Evolutionary conservation across 2,113 vertebrate species (phyloP).

Genomic region (Hypocryptadius cinnamomeus): DNA sequence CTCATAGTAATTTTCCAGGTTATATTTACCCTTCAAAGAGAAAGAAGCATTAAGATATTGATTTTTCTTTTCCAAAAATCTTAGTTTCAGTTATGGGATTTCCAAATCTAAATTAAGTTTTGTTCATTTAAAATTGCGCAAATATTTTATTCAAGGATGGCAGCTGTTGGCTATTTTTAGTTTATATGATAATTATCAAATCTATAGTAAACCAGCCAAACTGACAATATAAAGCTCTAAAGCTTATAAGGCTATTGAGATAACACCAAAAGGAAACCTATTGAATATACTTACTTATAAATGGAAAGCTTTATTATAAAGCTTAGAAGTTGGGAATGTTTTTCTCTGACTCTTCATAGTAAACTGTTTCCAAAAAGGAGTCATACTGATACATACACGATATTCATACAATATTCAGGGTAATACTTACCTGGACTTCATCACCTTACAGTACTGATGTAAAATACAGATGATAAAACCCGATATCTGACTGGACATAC

Average conservation of each 20-base stretch:
- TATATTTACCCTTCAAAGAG: not conserved
- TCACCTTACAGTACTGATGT: not conserved
- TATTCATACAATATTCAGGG: not conserved
- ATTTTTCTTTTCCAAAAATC: not conserved
- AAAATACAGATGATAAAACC: not conserved
- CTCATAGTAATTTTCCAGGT: not conserved
- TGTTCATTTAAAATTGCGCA: not conserved
- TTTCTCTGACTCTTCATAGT: not conserved
- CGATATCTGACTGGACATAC: not conserved
- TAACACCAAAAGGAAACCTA: not conserved
- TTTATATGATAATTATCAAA: not conserved
- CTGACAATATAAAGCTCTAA: not conserved
- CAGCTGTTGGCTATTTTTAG: not conserved
- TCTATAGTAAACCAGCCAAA: not conserved
- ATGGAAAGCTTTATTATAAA: not conserved
- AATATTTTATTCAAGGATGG: not conserved
- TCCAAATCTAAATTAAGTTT: not conserved
- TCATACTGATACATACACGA: too few relatives aligned
- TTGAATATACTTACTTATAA: not conserved
- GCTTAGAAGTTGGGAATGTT: not conserved
- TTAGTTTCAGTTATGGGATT: not conserved
- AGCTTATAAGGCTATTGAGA: not conserved
- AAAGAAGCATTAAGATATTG: not conserved
- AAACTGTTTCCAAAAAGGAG: not conserved
- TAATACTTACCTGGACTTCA: not conserved